Conservation (phyloP, 1,140 invertebrate species). For the Andrena cerasifolii region DNA sequence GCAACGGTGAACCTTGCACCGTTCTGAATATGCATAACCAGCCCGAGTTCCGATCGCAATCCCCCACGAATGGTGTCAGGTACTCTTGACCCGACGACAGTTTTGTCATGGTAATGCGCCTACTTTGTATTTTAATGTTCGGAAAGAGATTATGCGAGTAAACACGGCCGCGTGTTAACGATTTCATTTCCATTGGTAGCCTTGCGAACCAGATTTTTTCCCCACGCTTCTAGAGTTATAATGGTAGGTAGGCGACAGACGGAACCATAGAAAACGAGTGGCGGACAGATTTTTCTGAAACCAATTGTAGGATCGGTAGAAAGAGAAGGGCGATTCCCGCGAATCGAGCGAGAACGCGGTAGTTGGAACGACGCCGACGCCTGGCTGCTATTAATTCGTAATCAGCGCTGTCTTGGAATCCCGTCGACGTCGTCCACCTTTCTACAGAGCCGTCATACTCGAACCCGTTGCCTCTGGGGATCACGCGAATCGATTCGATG, state of each 20-base stretch:
- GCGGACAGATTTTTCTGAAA: no score
- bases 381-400: constrained; percentile 51
- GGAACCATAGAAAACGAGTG: neutral
- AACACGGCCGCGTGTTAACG: constrained; percentile 61
- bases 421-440: constrained; percentile 59
- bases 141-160: constrained; percentile 76
- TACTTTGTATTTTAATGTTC: constrained; percentile 80
- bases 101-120: constrained; percentile 79
- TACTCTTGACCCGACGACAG: constrained; percentile 75
- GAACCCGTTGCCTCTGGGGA: constrained; percentile 39
- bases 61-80: constrained; percentile 77
- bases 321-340: constrained; percentile 5
- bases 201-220: neutral
- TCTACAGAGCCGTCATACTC: constrained; percentile 13
- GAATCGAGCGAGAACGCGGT: constrained; percentile 16
- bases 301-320: no score
- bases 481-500: constrained; percentile 58
- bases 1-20: constrained; percentile 73
- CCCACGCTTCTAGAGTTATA: neutral
- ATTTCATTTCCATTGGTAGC: neutral
- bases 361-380: constrained; percentile 2
- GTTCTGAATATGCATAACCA: constrained; percentile 77
- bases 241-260: no score
- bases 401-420: constrained; percentile 54
- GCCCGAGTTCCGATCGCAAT: constrained; percentile 73